Evolutionary conservation across 2,797 vertebrate species (phyloP), one percentile per base, ranked within the genome.

Genomic region (Fundulus diaphanus): DNA sequence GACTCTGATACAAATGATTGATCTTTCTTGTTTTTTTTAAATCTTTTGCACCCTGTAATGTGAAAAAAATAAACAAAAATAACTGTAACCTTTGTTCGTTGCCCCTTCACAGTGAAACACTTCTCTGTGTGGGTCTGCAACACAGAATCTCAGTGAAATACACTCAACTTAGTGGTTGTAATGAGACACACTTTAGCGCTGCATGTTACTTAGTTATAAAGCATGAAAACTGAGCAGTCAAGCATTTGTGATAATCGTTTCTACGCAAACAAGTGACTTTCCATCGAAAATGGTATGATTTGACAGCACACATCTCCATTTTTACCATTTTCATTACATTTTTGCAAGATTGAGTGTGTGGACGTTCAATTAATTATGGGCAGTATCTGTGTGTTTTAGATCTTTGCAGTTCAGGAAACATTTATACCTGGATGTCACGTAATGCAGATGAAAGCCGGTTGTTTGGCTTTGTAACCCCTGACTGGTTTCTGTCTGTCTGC

Each of bases 401-500:
- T 42, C 22, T 40, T 33, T 22, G 57, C 9, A 22, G 3, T 61
- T 51, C 24, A 70, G 29, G 11, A 65, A 66, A 82, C 51, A 3
- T 24, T 3, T 40, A 76, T 59, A 48, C 44, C 1, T 2, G n/a
- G 33, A 70, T 7, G 3, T 74, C 40, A 76, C 2, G 2, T 69
- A 33, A 35, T 20, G 4, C 52, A 4, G 8, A 42, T 79, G 35
- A 65, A 65, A 65, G 35, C 22, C 2, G 22, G 22, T 80, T 72
- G 69, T 79, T 56, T 51, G 61, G 57, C 16, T 54, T 2, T 59
- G 80, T 75, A 85, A 77, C 81, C 52, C 68, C 42, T 18, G 78
- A 68, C 79, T 56, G 70, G 86, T 89, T 88, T 90, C 80, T 85
- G 84, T 88, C 73, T 71, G 84, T 88, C 73, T 71, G 71, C 7